Base-by-base conservation (phyloP, 1,140 invertebrate species). In the Halesus radiatus region DNA sequence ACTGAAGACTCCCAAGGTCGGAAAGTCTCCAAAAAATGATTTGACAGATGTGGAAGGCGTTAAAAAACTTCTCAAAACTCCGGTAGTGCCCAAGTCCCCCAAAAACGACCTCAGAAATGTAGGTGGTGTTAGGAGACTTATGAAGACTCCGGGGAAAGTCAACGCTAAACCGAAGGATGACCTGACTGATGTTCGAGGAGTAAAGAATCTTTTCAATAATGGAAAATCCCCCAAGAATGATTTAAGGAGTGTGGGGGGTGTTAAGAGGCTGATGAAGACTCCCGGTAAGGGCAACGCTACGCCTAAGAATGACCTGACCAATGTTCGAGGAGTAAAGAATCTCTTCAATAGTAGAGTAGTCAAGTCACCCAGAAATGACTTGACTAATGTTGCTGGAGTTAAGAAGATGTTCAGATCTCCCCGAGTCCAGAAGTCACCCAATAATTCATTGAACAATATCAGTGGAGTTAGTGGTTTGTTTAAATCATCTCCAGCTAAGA, bases 301-400 rank as follows among this genome's bases (percentile, higher is more conserved):
- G n/a, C 85, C 85, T 7, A 84, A 83, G 73, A 86, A 86, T 82
- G 81, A 86, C 74, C 79, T 90, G 26, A 86, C 84, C 5, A 84
- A 90, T 45, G 84, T 90, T 0, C 79, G 79, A 8, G 88, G 88
- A 26, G 85, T 89, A 0, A 89, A 88, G 81, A 78, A 84, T 18
- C 64, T 89, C 26, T 88, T 90, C 50, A 85, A 81, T 52, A 66
- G 81, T 62, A 77, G 86, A 81, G 22, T 20, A 87, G 84, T 78
- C 50, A 88, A 58, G 87, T 87, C 76, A 0, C 89, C 89, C 0
- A 85, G 84, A 53, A 88, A 91, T 83, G 88, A 91, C 84, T 82
- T 90, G 37, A 84, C 84, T 1, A 81, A 87, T 52, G 85, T 90
- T 0, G 79, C 84, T n/a, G 88, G 87, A 22, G 85, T 91, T 0